A percentile compares a stretch with the other conserved stretches of the same genome.
Conservation (phyloP, 2,797 vertebrate species). For the Myoxocephalus aenaeus region DNA sequence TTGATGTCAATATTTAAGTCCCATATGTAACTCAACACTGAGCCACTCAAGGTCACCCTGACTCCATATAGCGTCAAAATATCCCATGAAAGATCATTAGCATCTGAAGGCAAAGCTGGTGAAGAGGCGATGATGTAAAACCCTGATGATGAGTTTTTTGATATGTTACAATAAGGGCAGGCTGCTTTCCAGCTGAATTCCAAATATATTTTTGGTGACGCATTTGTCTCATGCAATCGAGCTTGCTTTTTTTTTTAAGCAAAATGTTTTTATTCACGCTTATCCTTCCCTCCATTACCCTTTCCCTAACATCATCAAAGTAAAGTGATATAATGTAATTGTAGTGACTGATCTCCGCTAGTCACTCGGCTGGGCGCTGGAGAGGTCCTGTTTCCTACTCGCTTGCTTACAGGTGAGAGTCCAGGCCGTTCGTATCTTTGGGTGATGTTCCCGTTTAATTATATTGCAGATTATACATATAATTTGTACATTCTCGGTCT, state of each 20-base stretch:
- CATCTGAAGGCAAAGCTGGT: not conserved
- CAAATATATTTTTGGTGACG: slow-evolving; percentile 32
- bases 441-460: too few species aligned
- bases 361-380: too few species aligned
- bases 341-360: too few species aligned
- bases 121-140: not conserved
- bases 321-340: not conserved
- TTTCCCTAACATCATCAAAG: not conserved
- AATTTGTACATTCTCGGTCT: too few species aligned
- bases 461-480: too few species aligned
- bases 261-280: not conserved
- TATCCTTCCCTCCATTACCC: not conserved
- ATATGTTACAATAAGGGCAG: not conserved
- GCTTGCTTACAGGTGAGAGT: too few species aligned
- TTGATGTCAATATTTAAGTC: not conserved
- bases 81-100: not conserved
- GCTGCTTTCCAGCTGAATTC: slow-evolving; percentile 28
- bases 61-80: not conserved
- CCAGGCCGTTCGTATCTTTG: too few species aligned
- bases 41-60: not conserved
- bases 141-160: slow-evolving; percentile 14
- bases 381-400: too few species aligned
- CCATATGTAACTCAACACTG: not conserved
- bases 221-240: slow-evolving; percentile 7
- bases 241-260: not conserved